phyloP scores from a whole-genome alignment of 2,113 vertebrate genomes.

The Mystacornis crossleyi region DNA sequence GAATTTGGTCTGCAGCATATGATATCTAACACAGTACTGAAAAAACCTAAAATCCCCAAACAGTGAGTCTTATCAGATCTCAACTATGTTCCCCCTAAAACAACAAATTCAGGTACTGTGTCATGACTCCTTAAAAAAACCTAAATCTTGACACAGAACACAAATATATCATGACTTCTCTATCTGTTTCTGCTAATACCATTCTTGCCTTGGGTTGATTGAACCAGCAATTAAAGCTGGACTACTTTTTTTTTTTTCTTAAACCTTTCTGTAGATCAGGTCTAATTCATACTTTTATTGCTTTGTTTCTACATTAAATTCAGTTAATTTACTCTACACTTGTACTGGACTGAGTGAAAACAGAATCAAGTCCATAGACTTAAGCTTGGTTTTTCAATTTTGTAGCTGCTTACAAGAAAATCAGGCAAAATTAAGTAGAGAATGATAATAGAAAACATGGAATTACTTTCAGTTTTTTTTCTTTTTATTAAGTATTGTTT shows the following conservation, averaged over 20 bases:
- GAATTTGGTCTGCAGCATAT: not conserved
- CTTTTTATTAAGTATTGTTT: slow-evolving; percentile 54
- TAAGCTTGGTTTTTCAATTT: slow-evolving; percentile 15
- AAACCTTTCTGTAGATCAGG: not conserved
- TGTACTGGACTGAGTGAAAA: not conserved
- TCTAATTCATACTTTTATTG: not conserved
- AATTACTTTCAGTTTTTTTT: not conserved
- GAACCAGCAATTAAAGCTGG: not conserved
- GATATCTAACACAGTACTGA: not conserved
- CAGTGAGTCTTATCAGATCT: not conserved
- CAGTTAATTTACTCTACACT: not conserved
- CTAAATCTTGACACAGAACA: not conserved
- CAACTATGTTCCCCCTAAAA: not conserved
- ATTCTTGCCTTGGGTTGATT: not conserved
- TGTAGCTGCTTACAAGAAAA: slow-evolving; percentile 17
- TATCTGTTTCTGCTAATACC: not conserved
- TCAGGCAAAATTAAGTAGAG: slow-evolving; percentile 47
- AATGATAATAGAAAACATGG: slow-evolving; percentile 39
- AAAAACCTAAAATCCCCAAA: not conserved
- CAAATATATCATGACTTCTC: not conserved
- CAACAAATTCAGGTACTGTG: not conserved
- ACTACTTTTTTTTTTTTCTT: not conserved
- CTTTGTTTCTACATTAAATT: not conserved
- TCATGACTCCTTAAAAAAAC: not conserved
- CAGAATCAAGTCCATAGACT: not conserved